Percentiles rank a stretch among this genome's conserved stretches.
These are phyloP conservation scores for Leptinotarsa defecta DNA, from an alignment of 1,140 invertebrate species.

Conservation along the genomic window DNA sequence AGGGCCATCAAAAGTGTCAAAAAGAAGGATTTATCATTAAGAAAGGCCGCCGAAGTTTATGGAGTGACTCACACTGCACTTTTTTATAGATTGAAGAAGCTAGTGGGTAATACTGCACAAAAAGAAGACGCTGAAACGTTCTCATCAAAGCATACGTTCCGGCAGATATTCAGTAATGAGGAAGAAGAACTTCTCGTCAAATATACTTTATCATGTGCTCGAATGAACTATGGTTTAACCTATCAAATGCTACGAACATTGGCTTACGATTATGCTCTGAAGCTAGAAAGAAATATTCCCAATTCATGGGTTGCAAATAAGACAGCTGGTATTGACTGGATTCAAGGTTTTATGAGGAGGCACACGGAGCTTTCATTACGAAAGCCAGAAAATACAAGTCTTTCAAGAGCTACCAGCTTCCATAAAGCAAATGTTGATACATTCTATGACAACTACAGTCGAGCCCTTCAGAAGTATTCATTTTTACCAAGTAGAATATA, in stretches of 20 bases:
- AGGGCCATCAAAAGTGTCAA: not conserved
- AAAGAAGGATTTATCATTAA: not conserved
- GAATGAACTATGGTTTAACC: not conserved
- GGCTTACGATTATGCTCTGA: slow-evolving; percentile 2
- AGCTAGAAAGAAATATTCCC: not conserved
- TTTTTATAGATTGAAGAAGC: not conserved
- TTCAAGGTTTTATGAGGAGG: slow-evolving; percentile 2
- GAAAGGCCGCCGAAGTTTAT: not conserved
- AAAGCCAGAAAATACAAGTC: not conserved
- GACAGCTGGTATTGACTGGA: not conserved
- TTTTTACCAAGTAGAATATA: not conserved
- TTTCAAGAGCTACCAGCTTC: slow-evolving; percentile 2
- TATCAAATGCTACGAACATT: not conserved
- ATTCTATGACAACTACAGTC: slow-evolving; percentile 3
- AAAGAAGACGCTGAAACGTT: not conserved
- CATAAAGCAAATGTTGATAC: slow-evolving; percentile 3
- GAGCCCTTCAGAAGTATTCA: slow-evolving; percentile 2
- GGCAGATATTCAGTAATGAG: not conserved
- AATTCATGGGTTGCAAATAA: not conserved
- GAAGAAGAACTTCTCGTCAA: not conserved
- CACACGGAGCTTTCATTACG: not conserved
- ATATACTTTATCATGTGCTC: not conserved
- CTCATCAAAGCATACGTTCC: not conserved
- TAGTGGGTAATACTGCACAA: not conserved
- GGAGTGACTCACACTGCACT: no score